Evolutionary conservation across 2,113 vertebrate genomes (phyloP), one percentile per base, ranked within the genome.

Genomic region (Holacanthus passer): DNA sequence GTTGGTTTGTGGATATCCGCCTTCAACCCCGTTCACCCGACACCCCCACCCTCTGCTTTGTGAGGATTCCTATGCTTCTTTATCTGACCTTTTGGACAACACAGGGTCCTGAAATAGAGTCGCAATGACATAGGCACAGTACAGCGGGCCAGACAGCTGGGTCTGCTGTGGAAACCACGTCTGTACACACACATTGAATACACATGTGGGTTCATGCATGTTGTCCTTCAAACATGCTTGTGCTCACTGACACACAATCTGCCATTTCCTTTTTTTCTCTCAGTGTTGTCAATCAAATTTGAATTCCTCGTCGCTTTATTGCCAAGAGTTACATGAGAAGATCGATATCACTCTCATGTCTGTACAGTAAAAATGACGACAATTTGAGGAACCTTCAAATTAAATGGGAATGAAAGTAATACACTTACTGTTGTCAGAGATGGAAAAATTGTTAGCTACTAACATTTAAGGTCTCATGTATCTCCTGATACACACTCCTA

Each of bases 61-160:
- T 82, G 60, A 89, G 73, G 89, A 90, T 87, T 85, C 89, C 87
- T 84, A 22, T 68, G 89, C 89, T 82, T 89, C 92, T 93, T 92
- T 91, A 92, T 94, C 91, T 95, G 95, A 96, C 95, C 95, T 95
- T 95, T 94, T 50, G 50, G 87, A 93, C 87, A 94, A 95, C 93
- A 91, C 88, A 71, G 24, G 59, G 52, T 93, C 94, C 93, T 50
- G 67, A 95, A 95, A 95, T 95, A 96, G 95, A 92, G 87, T 53
- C 64, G 39, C 35, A 76, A 83, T 92, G 90, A 93, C 87, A 93
- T 67, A 83, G 91, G 81, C 81, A 10, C 83, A 71, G 79, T 70
- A 87, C 89, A 87, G 52, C 45, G 68, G 78, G 73, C 66, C 20
- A 19, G 92, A 91, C 94, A 96, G 95, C 94, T 96, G 95, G 91